phyloP scores from a whole-genome alignment of 2,888 invertebrate genomes.

The Tetheella fluctuosa region DNA sequence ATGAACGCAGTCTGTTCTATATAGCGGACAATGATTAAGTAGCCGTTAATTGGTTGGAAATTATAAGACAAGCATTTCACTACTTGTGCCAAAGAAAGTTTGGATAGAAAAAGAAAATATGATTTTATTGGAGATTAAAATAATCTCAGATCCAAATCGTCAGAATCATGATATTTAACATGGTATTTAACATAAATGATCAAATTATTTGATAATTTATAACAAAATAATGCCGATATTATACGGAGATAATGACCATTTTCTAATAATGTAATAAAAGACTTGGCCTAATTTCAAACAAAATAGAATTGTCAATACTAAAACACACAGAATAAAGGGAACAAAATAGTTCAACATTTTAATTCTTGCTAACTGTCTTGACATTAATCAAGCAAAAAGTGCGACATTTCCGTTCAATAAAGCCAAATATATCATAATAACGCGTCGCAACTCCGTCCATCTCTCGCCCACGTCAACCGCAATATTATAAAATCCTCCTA shows the following conservation, averaged over 20 bases:
- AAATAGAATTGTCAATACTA: background rate
- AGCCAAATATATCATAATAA: constrained; percentile 2
- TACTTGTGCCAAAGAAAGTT: constrained; percentile 32
- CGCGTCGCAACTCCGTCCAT: background rate
- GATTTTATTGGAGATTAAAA: background rate
- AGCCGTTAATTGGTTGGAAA: constrained; percentile 37
- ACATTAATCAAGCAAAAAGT: constrained; percentile 7
- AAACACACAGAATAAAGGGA: background rate
- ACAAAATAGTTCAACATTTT: background rate
- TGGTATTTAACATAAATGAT: too few species aligned
- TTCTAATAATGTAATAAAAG: background rate
- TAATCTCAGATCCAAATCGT: too few species aligned
- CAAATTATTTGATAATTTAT: too few species aligned
- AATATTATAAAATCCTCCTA: background rate
- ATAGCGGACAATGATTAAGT: constrained; percentile 45
- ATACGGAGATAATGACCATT: too few species aligned
- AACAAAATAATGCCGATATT: too few species aligned
- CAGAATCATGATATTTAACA: too few species aligned
- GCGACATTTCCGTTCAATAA: constrained; percentile 2
- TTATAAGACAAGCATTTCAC: constrained; percentile 34
- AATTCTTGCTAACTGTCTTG: background rate
- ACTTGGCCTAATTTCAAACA: background rate
- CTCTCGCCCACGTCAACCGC: background rate
- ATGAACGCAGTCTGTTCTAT: constrained; percentile 38
- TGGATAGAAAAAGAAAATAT: constrained; percentile 17